Evolutionary conservation across 2,113 vertebrate species (phyloP), one percentile per base, ranked within the genome.

Genomic region (Neolamprologus devosi): DNA sequence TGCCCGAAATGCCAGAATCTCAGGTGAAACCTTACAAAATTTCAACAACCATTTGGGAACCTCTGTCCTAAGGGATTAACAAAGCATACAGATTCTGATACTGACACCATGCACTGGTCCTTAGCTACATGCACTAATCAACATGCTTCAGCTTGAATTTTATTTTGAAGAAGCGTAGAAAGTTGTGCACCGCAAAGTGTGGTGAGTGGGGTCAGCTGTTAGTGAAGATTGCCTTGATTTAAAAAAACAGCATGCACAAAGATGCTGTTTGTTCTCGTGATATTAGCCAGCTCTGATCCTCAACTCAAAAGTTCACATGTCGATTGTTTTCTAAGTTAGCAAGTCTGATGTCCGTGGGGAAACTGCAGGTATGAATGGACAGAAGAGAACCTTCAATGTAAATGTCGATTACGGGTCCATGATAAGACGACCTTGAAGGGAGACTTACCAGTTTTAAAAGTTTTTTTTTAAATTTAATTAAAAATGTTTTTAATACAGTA

Each of bases 401-500:
- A 68, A 68, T 13, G 63, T 40, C 7, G 13, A 16, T 42, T 26
- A 16, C 5, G 2, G n/a, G 12, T 26, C 65, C 37, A 45, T 26
- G 5, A 45, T 23, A 42, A 73, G 12, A 26, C 8, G 21, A 16
- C n/a, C 11, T 14, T 68, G 11, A 68, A 68, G 19, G 35, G 19
- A 40, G 35, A 40, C 33, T 40, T n/a, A 37, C 19, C 63, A 68
- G 4, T 21, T 68, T 37, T 68, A 21, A 57, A 14, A 8, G 4
- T 3, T 57, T 5, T 57, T 26, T 49, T 51, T 28, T 16, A 0
- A 5, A 55, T 23, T 57, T 57, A 28, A 28, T 14, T 28, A 0
- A 2, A 57, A 28, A 2, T 0, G 0, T 1, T 68, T 58, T 16
- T 28, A 30, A 70, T 23, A 70, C 13, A 45, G 65, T 9, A 70